Conservation (phyloP, 2,113 vertebrate genomes). For the Cyrtonyx montezumae region DNA sequence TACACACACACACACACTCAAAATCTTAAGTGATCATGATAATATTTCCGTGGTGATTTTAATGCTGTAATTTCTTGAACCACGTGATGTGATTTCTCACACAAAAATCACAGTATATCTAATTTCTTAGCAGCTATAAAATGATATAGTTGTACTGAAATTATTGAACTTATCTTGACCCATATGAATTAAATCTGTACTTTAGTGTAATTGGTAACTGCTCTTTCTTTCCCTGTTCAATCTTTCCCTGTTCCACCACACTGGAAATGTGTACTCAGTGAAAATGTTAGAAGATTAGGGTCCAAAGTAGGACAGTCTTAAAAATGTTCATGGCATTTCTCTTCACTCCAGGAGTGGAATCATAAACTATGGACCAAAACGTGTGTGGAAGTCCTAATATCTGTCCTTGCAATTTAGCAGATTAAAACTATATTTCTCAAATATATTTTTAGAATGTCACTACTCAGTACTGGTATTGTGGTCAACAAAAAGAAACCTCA, state of each 20-base stretch:
- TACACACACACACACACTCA: background rate
- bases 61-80: background rate
- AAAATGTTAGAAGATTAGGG: background rate
- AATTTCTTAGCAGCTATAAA: background rate
- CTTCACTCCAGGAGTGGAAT: background rate
- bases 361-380: slow-evolving; percentile 14
- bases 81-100: background rate
- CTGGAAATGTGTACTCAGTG: background rate
- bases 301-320: background rate
- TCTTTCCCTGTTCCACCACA: background rate
- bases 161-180: background rate
- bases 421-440: background rate
- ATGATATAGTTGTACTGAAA: background rate
- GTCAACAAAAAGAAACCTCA: background rate
- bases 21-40: background rate
- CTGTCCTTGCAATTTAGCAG: slow-evolving; percentile 3
- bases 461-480: background rate
- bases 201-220: background rate
- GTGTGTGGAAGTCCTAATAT: background rate
- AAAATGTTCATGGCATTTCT: background rate
- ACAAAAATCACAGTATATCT: background rate
- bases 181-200: background rate
- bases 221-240: background rate
- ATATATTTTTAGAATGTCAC: background rate
- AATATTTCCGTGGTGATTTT: background rate